Evolutionary conservation across 2,888 invertebrate genomes (phyloP).

Genomic region (Scrobipalpa costella): DNA sequence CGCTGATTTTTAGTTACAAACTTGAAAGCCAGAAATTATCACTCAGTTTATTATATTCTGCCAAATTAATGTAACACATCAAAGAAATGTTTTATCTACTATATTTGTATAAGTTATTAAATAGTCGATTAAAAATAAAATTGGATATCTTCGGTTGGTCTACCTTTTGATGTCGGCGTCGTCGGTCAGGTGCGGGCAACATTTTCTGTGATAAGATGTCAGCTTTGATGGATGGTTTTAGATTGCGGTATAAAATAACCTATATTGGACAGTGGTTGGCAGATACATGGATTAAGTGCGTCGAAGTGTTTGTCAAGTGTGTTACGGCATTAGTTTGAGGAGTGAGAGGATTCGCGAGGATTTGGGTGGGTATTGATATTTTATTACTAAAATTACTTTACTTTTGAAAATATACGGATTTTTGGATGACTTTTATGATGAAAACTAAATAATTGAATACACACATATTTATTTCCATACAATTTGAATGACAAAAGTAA

Average conservation of each 20-base stretch:
- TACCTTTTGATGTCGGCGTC: conserved; percentile 8
- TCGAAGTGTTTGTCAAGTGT: neutral
- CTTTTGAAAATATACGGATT: too few relatives aligned
- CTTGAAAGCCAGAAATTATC: neutral
- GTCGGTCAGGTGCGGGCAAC: conserved; percentile 16
- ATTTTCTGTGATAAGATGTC: conserved; percentile 6
- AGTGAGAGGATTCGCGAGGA: neutral
- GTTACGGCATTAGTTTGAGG: neutral
- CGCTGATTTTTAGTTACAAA: too few relatives aligned
- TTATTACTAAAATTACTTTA: neutral
- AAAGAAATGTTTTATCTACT: conserved; percentile 6
- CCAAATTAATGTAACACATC: neutral
- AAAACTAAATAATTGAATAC: too few relatives aligned
- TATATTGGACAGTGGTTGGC: neutral
- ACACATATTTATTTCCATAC: too few relatives aligned
- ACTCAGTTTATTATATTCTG: neutral
- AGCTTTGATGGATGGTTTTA: conserved; percentile 15
- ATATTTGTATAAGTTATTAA: conserved; percentile 1
- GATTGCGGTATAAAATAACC: conserved; percentile 21
- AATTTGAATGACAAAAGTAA: too few relatives aligned
- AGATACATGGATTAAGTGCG: neutral
- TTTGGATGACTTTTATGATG: too few relatives aligned
- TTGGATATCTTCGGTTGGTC: neutral
- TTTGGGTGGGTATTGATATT: conserved; percentile 1
- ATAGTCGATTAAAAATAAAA: conserved; percentile 4